Conservation (phyloP, 2,888 invertebrate genomes). For the Mellilla xanthometata region DNA sequence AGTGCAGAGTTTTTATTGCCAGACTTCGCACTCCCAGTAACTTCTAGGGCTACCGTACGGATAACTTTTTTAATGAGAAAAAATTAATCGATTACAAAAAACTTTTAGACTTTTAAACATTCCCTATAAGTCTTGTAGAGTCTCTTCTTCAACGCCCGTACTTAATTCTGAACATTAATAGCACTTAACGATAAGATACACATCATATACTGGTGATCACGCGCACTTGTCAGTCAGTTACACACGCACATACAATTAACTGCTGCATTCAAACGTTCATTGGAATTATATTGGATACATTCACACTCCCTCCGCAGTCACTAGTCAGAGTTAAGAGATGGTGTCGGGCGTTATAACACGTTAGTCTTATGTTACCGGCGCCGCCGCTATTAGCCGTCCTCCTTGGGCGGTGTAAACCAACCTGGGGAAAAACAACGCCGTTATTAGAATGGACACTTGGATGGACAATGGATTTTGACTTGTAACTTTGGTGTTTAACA, state of each 20-base stretch:
- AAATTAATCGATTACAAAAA: constrained; percentile 80
- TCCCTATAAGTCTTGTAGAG: constrained; percentile 80
- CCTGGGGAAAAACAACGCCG: constrained; percentile 78
- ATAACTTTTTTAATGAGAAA: constrained; percentile 68
- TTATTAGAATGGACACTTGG: not conserved
- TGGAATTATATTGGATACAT: constrained; percentile 52
- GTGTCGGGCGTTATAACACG: constrained; percentile 67
- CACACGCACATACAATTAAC: constrained; percentile 49
- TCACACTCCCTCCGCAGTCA: constrained; percentile 51
- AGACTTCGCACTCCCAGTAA: constrained; percentile 67
- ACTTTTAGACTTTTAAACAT: constrained; percentile 77
- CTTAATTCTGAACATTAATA: constrained; percentile 63
- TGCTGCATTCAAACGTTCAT: constrained; percentile 43
- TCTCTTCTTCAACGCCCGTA: constrained; percentile 68
- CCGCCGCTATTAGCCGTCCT: constrained; percentile 88
- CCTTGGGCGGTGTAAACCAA: constrained; percentile 95
- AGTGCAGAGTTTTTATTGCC: constrained; percentile 68
- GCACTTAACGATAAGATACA: constrained; percentile 72
- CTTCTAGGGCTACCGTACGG: constrained; percentile 75
- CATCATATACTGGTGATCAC: constrained; percentile 56
- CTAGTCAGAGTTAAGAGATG: constrained; percentile 52
- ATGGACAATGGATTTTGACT: too few species aligned
- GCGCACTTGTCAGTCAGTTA: constrained; percentile 51
- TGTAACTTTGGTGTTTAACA: too few species aligned
- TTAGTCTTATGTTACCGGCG: constrained; percentile 62